Conservation (phyloP, 2,888 invertebrate genomes). For the Sarcophaga rosellei region DNA sequence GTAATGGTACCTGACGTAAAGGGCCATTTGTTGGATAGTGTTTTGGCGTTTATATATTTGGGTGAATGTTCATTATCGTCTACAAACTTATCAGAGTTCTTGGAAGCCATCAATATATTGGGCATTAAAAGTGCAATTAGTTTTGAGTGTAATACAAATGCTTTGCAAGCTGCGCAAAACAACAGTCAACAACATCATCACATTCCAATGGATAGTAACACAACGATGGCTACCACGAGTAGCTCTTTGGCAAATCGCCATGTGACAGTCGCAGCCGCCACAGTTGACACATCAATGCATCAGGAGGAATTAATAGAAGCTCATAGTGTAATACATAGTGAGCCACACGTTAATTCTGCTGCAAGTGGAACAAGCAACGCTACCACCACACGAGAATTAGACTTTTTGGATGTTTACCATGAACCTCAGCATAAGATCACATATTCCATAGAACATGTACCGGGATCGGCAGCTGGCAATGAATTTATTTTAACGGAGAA, state of each 20-base stretch:
- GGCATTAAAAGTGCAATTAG: conserved; percentile 81
- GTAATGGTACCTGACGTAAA: conserved; percentile 80
- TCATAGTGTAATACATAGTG: conserved; percentile 1
- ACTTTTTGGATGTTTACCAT: conserved; percentile 79
- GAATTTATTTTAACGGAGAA: conserved; percentile 80
- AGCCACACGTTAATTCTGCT: not conserved
- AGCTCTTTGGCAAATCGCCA: conserved; percentile 15
- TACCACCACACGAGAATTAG: conserved; percentile 73
- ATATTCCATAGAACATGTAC: conserved; percentile 79
- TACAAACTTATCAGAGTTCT: conserved; percentile 77
- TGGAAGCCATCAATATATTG: conserved; percentile 79
- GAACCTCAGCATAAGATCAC: conserved; percentile 79
- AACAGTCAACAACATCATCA: conserved; percentile 47
- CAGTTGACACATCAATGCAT: conserved; percentile 23
- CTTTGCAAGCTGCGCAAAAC: conserved; percentile 65
- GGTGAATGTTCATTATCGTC: conserved; percentile 79
- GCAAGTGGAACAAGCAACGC: conserved; percentile 49
- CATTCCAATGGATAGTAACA: conserved; percentile 20
- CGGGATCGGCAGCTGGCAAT: conserved; percentile 75
- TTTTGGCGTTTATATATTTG: conserved; percentile 79
- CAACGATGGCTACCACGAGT: conserved; percentile 33
- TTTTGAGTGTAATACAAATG: conserved; percentile 78
- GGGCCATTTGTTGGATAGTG: conserved; percentile 76
- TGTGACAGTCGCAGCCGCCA: conserved; percentile 1
- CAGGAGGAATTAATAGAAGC: conserved; percentile 76